These are phyloP conservation scores for Protophormia terraenovae DNA, from an alignment of 2,888 invertebrate genomes.

Conservation along the genomic window DNA sequence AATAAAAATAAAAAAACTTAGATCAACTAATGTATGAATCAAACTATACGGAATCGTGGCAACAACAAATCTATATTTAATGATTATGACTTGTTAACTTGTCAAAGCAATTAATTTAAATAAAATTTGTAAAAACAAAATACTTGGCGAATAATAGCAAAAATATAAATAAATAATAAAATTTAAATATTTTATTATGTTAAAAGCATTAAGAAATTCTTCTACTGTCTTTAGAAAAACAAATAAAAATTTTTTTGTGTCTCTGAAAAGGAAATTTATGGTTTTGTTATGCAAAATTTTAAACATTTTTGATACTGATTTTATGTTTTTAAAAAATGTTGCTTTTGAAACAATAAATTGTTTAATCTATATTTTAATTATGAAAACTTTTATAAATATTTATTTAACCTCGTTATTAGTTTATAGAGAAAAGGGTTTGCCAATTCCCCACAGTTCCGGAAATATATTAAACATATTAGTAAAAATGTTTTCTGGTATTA, in stretches of 20 bases:
- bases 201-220: neutral
- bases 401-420: neutral
- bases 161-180: neutral
- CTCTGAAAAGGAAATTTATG: neutral
- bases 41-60: neutral
- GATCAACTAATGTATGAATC: neutral
- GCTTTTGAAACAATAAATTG: neutral
- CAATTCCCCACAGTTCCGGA: neutral
- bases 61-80: neutral
- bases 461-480: neutral
- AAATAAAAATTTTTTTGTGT: neutral
- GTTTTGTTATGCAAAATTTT: neutral
- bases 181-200: neutral
- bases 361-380: neutral
- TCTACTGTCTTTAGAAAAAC: neutral
- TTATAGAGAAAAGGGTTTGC: neutral
- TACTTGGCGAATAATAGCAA: neutral
- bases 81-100: constrained; percentile 24
- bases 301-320: neutral
- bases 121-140: neutral
- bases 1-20: too few species aligned
- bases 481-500: too few species aligned
- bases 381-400: neutral
- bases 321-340: neutral
- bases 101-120: constrained; percentile 37